phyloP scores from a whole-genome alignment of 2,113 vertebrate species.

The Chrysochloris asiatica region DNA sequence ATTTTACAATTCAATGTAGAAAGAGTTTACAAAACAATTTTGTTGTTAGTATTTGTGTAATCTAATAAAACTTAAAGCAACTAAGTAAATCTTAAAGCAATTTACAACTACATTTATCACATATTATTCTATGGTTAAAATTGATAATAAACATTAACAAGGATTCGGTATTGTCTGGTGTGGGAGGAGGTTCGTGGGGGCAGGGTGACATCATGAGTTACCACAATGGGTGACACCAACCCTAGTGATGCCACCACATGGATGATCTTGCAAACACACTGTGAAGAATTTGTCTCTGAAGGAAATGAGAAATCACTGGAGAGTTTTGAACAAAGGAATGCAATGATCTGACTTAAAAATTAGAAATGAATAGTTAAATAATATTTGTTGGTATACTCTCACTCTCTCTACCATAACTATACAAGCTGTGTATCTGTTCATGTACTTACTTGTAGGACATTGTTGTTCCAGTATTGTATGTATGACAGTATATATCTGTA shows the following conservation, averaged over 20 bases:
- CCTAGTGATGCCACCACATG: background rate
- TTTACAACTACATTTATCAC: background rate
- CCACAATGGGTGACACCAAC: background rate
- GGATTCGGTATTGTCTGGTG: background rate
- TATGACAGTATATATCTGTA: too few relatives aligned
- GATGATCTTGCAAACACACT: background rate
- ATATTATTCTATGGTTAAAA: background rate
- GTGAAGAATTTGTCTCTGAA: constrained; percentile 2
- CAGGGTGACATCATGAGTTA: background rate
- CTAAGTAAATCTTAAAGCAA: background rate
- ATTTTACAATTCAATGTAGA: background rate
- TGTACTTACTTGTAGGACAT: too few relatives aligned
- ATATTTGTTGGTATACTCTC: too few relatives aligned
- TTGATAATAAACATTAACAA: background rate
- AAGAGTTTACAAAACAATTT: background rate
- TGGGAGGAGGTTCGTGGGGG: background rate
- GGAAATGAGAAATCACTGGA: constrained; percentile 8
- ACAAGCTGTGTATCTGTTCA: too few relatives aligned
- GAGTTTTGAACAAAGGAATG: constrained; percentile 4
- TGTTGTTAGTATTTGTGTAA: background rate
- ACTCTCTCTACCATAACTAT: too few relatives aligned
- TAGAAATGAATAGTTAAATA: background rate
- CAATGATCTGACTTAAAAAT: background rate
- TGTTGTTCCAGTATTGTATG: too few relatives aligned
- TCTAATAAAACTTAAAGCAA: background rate